Conservation (phyloP, 2,888 invertebrate species). For the Eulithis testata region DNA sequence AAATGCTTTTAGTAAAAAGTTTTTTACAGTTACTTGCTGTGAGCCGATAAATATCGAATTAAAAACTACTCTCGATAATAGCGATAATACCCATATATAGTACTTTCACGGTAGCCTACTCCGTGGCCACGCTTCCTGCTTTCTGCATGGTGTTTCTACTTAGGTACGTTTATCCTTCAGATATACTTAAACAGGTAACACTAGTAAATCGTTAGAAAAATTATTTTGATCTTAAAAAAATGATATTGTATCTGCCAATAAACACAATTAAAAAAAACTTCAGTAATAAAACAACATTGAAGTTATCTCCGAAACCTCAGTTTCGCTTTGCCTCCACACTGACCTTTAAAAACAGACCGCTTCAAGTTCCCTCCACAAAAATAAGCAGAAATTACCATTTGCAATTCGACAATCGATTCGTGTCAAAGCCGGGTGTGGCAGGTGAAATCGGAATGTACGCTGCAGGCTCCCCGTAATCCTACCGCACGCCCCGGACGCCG, state of each 20-base stretch:
- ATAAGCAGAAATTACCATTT: conserved; percentile 60
- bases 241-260: too few species aligned
- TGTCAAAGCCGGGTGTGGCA: conserved; percentile 65
- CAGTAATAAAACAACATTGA: conserved; percentile 1
- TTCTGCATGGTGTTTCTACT: conserved; percentile 46
- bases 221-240: too few species aligned
- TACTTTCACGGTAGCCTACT: conserved; percentile 33
- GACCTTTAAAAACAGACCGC: conserved; percentile 24
- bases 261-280: too few species aligned
- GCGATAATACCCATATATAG: too few species aligned
- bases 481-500: conserved; percentile 67
- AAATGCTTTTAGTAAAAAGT: too few species aligned
- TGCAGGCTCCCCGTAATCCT: conserved; percentile 69
- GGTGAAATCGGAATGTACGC: conserved; percentile 61
- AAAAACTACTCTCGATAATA: too few species aligned
- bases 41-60: too few species aligned
- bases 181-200: too few species aligned
- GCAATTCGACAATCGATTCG: conserved; percentile 65
- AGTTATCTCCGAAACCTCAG: background rate
- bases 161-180: background rate
- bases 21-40: too few species aligned
- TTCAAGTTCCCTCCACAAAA: conserved; percentile 16
- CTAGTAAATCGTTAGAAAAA: too few species aligned
- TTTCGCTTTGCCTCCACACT: background rate
- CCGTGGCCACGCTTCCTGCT: conserved; percentile 48